These are phyloP conservation scores for Brenthis hecate DNA, from an alignment of 2,888 invertebrate genomes.

Conservation along the genomic window DNA sequence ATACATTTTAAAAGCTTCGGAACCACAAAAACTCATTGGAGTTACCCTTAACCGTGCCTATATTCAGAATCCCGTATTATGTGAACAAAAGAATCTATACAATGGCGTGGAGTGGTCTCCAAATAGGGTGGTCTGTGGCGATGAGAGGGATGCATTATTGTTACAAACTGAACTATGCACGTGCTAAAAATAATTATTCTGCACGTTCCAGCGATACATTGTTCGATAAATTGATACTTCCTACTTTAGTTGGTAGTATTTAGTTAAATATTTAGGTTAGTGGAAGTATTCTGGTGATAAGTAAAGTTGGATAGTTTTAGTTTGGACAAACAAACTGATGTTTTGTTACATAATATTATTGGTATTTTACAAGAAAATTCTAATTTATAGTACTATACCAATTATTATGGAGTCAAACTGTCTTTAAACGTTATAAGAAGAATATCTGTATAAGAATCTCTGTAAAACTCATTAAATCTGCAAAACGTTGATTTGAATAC, in stretches of 20 bases:
- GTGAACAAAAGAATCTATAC: conserved; percentile 36
- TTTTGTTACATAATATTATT: too few species aligned
- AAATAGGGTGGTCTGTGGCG: conserved; percentile 25
- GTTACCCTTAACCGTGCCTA: background rate
- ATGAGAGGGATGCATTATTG: conserved; percentile 43
- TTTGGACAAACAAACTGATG: too few species aligned
- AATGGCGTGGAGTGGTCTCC: conserved; percentile 22
- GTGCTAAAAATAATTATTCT: conserved; percentile 33
- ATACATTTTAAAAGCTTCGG: too few species aligned
- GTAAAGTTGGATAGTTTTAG: too few species aligned
- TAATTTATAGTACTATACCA: too few species aligned
- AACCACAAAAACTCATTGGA: too few species aligned
- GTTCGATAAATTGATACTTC: conserved; percentile 33
- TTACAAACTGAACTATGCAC: conserved; percentile 32
- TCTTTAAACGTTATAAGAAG: too few species aligned
- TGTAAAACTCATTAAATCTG: background rate
- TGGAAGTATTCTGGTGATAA: background rate
- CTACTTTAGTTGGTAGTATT: conserved; percentile 13
- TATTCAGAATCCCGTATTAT: conserved; percentile 9
- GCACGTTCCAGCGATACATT: conserved; percentile 23
- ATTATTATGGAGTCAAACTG: too few species aligned
- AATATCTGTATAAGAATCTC: too few species aligned
- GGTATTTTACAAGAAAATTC: too few species aligned
- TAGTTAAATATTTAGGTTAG: conserved; percentile 9
- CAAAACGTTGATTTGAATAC: conserved; percentile 14